Base-by-base conservation (phyloP, 2,797 vertebrate genomes). In the Phataginus tricuspis region DNA sequence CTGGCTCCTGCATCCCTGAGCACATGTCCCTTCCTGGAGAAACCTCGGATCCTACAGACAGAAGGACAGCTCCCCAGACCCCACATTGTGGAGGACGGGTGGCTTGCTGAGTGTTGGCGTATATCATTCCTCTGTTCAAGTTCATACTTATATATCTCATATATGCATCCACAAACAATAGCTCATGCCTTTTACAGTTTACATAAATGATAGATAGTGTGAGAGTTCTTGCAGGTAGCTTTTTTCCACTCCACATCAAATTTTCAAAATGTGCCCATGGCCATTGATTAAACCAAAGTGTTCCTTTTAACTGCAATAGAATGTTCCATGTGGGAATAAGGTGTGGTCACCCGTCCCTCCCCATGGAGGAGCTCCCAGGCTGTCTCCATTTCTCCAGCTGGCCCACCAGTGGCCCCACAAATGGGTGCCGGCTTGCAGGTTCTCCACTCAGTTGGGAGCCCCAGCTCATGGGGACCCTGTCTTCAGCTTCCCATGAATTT, bases 191-290 rank as follows among this genome's bases (percentile, higher is more conserved):
- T 49, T n/a, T 31, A 23, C 55, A 37, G 34, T 34, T 49, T 5
- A 8, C 0, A 0, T 29, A 13, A 14, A 0, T 1, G 15, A 15
- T 13, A 21, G 16, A 31, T 0, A 8, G 34, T 2, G 31, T 10
- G 8, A 34, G 31, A 37, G 49, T 6, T 19, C 31, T 39, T 10
- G 39, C 21, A 11, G 3, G 13, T 18, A 37, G 51, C 59, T 61
- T 80, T 66, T 77, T 27, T 37, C 27, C 29, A 5, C 11, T 5
- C 15, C 5, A 0, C 3, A 3, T 71, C 31, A 8, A 0, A 31
- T 11, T 21, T 68, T 2, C 45, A 53, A 85, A 68, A 53, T n/a
- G 0, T 3, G 4, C 11, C 13, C 0, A 0, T 0, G n/a, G 2
- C 1, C 6, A 11, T 4, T 27, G 19, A 15, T 0, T 49, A 5